Evolutionary conservation across 2,888 invertebrate genomes (phyloP).

Genomic region (Macrostomum cliftonense): DNA sequence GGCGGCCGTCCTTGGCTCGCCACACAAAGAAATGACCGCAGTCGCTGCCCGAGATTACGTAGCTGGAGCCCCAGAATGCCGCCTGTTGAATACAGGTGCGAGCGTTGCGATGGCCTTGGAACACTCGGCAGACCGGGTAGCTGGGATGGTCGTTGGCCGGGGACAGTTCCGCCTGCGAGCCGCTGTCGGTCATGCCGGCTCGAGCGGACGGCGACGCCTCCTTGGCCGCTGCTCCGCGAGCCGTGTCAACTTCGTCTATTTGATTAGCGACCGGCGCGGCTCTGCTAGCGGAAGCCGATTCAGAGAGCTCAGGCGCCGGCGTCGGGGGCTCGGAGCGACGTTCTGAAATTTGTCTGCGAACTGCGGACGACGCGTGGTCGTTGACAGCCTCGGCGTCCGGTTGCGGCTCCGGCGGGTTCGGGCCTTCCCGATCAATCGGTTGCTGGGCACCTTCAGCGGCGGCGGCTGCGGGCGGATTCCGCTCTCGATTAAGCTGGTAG

Average conservation of each 20-base stretch:
- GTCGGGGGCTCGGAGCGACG: too few relatives aligned
- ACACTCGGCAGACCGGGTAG: slow-evolving; percentile 46
- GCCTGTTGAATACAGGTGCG: slow-evolving; percentile 39
- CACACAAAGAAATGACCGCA: slow-evolving; percentile 69
- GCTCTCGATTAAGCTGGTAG: slow-evolving; percentile 1
- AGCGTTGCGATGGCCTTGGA: slow-evolving; percentile 60
- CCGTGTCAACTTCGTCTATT: too few relatives aligned
- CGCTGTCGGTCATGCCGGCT: slow-evolving; percentile 20
- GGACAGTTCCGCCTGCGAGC: slow-evolving; percentile 20
- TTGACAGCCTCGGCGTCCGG: background rate
- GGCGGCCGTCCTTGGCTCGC: slow-evolving; percentile 51
- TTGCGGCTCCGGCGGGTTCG: background rate
- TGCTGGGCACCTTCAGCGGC: background rate
- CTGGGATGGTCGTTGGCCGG: slow-evolving; percentile 15
- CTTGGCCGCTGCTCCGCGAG: too few relatives aligned
- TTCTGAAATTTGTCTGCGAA: background rate
- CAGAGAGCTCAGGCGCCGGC: too few relatives aligned
- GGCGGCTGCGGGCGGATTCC: background rate
- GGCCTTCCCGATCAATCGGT: background rate
- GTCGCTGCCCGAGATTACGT: slow-evolving; percentile 67
- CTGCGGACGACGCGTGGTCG: background rate
- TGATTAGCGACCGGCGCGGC: too few relatives aligned
- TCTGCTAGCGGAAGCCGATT: too few relatives aligned
- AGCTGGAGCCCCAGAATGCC: slow-evolving; percentile 61
- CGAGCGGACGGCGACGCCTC: too few relatives aligned